phyloP scores from a whole-genome alignment of 92 coral and sea anemone genomes.

The Metridium senile region DNA sequence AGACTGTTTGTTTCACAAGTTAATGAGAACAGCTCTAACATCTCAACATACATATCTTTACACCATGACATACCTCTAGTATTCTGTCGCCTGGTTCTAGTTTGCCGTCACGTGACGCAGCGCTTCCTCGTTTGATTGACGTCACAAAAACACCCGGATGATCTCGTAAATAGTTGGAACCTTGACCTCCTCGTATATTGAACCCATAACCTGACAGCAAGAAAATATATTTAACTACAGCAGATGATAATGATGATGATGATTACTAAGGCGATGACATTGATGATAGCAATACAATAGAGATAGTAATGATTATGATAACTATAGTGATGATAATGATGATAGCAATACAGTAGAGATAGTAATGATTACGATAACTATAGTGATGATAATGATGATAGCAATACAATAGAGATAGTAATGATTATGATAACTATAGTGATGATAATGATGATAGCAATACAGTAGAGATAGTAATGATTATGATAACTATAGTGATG shows the following conservation, averaged over 20 bases:
- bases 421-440: background rate
- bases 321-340: too few species aligned
- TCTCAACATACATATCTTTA: too few species aligned
- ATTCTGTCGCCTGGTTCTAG: slow-evolving; percentile 89
- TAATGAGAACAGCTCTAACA: too few species aligned
- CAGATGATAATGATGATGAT: background rate
- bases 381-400: background rate
- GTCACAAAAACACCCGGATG: slow-evolving; percentile 97
- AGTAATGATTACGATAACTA: too few species aligned
- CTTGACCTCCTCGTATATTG: slow-evolving; percentile 90
- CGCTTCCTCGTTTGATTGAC: slow-evolving; percentile 88
- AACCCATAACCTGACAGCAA: slow-evolving; percentile 77
- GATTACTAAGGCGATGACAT: background rate
- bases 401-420: background rate
- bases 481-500: too few species aligned
- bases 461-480: too few species aligned
- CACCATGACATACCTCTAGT: slow-evolving; percentile 85
- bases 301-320: too few species aligned
- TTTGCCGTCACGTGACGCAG: slow-evolving; percentile 78
- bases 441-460: background rate
- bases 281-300: background rate
- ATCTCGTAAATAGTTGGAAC: slow-evolving; percentile 77
- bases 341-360: too few species aligned
- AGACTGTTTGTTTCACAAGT: too few species aligned
- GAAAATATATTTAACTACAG: background rate